Percentiles rank a stretch among this genome's conserved stretches.
These are phyloP conservation scores for Notamacropus eugenii DNA, from an alignment of 2,797 vertebrate species.

Conservation along the genomic window DNA sequence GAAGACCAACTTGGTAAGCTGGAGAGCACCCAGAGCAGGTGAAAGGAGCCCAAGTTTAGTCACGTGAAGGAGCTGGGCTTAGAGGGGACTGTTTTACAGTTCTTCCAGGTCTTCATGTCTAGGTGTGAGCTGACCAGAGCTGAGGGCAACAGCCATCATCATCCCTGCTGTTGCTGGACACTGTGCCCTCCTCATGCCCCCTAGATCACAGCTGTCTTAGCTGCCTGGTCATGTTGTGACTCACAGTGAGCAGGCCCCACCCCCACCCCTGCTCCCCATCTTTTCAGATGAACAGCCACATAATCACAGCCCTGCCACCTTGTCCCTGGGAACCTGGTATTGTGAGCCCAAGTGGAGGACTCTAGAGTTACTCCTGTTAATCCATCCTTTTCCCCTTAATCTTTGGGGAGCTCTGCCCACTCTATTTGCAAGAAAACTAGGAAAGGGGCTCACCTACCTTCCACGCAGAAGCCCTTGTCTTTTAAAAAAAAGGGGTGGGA, in stretches of 20 bases:
- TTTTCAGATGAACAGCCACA: background rate
- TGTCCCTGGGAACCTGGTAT: background rate
- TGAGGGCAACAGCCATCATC: background rate
- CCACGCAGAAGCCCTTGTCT: background rate
- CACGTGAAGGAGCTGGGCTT: too few relatives aligned
- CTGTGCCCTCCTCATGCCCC: too few relatives aligned
- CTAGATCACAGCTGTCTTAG: background rate
- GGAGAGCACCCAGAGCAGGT: too few relatives aligned
- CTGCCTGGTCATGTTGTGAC: background rate
- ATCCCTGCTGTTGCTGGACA: too few relatives aligned
- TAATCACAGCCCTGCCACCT: background rate
- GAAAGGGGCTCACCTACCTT: background rate
- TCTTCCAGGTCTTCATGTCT: too few relatives aligned
- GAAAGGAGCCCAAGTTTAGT: too few relatives aligned
- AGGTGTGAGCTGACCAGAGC: background rate
- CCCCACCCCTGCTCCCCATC: background rate
- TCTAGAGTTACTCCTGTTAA: background rate
- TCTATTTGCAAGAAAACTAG: background rate
- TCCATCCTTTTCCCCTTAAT: background rate
- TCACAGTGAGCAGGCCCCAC: background rate
- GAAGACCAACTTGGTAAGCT: too few relatives aligned
- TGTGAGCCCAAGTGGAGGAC: background rate
- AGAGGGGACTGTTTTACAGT: too few relatives aligned
- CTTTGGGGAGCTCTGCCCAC: background rate
- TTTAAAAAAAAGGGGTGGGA: background rate